Evolutionary conservation across 2,888 invertebrate species (phyloP), one percentile per base, ranked within the genome.

Genomic region (Rhaphigaster nebulosa): DNA sequence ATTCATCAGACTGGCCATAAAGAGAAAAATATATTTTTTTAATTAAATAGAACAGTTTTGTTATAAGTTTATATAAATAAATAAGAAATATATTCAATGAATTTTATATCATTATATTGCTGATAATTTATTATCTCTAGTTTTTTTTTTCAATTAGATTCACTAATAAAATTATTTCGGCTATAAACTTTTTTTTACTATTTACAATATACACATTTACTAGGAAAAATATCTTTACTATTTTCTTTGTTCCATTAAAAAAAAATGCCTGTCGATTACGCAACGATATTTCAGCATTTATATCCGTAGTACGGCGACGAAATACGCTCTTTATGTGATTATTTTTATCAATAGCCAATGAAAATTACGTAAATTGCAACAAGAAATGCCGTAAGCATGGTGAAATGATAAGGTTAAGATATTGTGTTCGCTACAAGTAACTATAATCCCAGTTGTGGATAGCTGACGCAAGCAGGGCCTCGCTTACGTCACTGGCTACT

Each of bases 391-490:
- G 13, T 45, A n/a, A 80, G 80, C 1, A 41, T 41, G 80, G 0
- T 80, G 38, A 41, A 50, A 45, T 84, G 84, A 84, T 41, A 80
- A 80, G 34, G 38, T 65, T 29, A 41, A 80, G 38, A 80, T 84
- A 80, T 80, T 41, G 84, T n/a, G 41, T 18, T 84, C n/a, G 84
- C n/a, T 84, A 84, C 45, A 41, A 84, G 41, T 45, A 84, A 84
- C 84, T 84, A 84, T 84, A 84, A 84, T 84, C 84, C 84, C 84
- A 84, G 84, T 50, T 45, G 84, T 84, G 84, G 84, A 50, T n/a
- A 45, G 84, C 84, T 84, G 84, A 84, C 84, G 84, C 84, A 84
- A 84, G 84, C 45, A 84, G 84, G 26, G 18, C 12, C n/a, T n/a
- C 41, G 26, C 45, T 50, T 45, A 84, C 84, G 84, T 84, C 84